These are phyloP conservation scores for Choloepus hoffmanni DNA, from an alignment of 2,113 vertebrate species.

Conservation along the genomic window DNA sequence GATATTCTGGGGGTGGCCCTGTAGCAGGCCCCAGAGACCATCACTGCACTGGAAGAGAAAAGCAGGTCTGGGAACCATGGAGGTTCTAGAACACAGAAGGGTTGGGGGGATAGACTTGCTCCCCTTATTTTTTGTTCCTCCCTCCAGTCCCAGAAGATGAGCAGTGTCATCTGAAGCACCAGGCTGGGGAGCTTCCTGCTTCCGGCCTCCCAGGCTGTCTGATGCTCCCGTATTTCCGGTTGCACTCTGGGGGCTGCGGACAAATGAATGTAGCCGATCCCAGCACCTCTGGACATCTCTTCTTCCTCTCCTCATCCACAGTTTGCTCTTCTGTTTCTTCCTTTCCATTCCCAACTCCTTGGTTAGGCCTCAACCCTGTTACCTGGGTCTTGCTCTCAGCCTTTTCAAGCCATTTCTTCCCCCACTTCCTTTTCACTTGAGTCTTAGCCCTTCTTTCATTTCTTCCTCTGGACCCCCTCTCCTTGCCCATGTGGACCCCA, in stretches of 20 bases:
- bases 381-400: neutral
- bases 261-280: conserved; percentile 70
- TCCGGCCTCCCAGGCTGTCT: neutral
- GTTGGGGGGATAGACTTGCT: neutral
- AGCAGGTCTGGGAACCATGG: neutral
- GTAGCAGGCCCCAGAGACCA: neutral
- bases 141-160: conserved; percentile 70
- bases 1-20: neutral
- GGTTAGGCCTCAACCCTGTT: neutral
- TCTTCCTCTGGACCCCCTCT: neutral
- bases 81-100: neutral
- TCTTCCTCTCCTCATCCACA: neutral
- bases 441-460: neutral
- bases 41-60: neutral
- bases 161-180: conserved; percentile 24
- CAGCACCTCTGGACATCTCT: neutral
- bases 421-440: neutral
- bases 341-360: neutral
- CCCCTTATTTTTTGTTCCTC: neutral
- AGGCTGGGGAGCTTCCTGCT: neutral
- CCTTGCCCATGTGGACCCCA: neutral
- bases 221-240: neutral
- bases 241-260: neutral
- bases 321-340: neutral
- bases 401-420: neutral